A percentile compares a stretch with the other conserved stretches of the same genome.
phyloP scores from a whole-genome alignment of 2,797 vertebrate genomes.

The Pogoniulus pusillus region DNA sequence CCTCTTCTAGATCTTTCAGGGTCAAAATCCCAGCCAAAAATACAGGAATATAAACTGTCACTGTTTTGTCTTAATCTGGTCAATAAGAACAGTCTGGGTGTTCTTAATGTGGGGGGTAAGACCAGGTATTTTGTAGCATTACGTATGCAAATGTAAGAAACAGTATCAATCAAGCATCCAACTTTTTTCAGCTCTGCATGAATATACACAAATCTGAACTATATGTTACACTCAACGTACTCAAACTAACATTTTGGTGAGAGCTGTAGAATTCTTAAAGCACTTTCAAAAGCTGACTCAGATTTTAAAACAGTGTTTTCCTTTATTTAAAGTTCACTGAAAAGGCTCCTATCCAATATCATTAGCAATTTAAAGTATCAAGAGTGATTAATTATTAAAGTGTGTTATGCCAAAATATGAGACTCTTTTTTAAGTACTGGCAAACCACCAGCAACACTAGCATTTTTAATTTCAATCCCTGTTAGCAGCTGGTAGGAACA shows the following conservation, averaged over 20 bases:
- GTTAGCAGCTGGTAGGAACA: not conserved
- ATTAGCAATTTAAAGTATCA: conserved; percentile 41
- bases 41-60: not conserved
- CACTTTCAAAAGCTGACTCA: conserved; percentile 20
- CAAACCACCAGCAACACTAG: not conserved
- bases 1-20: not conserved
- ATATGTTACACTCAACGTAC: not conserved
- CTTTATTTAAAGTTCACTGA: conserved; percentile 35
- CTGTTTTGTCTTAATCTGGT: not conserved
- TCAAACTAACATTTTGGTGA: not conserved
- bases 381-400: conserved; percentile 58
- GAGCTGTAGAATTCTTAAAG: not conserved
- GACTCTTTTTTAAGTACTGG: conserved; percentile 20
- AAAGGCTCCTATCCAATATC: conserved; percentile 28
- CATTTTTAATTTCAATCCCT: conserved; percentile 12
- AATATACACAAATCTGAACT: not conserved
- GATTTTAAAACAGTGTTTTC: not conserved
- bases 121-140: not conserved
- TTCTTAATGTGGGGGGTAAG: not conserved
- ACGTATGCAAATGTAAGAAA: not conserved
- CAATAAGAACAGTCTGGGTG: not conserved
- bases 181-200: not conserved
- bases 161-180: not conserved
- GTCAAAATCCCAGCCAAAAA: not conserved
- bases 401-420: conserved; percentile 6